Evolutionary conservation across 2,888 invertebrate species (phyloP).

Genomic region (Rhagonycha lutea): DNA sequence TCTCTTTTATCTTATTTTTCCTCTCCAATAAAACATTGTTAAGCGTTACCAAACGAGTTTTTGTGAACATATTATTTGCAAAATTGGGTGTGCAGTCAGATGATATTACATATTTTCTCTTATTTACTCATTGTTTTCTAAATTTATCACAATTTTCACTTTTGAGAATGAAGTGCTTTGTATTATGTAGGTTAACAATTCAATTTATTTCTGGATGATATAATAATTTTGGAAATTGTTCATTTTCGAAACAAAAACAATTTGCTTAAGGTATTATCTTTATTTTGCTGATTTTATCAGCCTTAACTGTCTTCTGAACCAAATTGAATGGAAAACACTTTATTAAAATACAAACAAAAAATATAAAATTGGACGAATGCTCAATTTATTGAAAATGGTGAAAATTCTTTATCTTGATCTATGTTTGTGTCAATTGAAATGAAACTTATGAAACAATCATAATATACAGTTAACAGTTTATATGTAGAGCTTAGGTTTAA

Average conservation of each 20-base stretch:
- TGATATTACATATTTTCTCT: background rate
- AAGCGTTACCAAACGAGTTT: background rate
- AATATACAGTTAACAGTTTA: no score
- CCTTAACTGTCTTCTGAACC: no score
- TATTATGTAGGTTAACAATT: background rate
- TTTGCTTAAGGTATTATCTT: background rate
- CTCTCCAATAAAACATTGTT: conserved; percentile 1
- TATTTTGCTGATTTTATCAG: no score
- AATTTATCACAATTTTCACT: background rate
- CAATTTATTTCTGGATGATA: background rate
- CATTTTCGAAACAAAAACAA: background rate
- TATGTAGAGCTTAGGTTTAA: no score
- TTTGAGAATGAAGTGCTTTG: background rate
- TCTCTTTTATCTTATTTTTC: conserved; percentile 3
- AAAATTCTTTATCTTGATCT: no score
- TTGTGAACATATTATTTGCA: background rate
- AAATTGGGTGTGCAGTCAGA: background rate
- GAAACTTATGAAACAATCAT: no score
- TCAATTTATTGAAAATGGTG: no score
- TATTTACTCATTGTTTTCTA: background rate
- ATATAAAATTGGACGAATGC: no score
- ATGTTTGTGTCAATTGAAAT: no score
- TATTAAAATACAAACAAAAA: no score
- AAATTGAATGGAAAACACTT: no score
- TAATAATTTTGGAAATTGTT: background rate